phyloP scores from a whole-genome alignment of 2,113 vertebrate species.

The Neopipo cinnamomea region DNA sequence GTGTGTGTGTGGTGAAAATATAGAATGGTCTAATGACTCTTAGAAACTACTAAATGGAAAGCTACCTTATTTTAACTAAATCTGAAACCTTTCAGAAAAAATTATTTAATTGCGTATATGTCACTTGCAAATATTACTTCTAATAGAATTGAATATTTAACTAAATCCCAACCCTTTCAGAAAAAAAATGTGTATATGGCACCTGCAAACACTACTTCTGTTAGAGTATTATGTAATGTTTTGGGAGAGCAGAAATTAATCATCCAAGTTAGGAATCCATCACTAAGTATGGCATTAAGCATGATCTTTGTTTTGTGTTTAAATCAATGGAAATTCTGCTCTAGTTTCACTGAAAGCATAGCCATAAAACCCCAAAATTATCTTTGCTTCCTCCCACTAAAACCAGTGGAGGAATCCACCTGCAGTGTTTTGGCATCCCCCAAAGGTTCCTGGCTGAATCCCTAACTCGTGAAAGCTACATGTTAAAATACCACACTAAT shows the following conservation, averaged over 20 bases:
- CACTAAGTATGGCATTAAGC: neutral
- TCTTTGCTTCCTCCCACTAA: neutral
- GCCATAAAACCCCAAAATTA: neutral
- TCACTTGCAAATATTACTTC: neutral
- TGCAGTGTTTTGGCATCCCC: neutral
- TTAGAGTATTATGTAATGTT: neutral
- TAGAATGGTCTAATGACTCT: neutral
- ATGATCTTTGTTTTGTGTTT: neutral
- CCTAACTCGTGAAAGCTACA: neutral
- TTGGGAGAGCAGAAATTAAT: neutral
- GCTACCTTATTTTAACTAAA: neutral
- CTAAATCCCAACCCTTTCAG: neutral
- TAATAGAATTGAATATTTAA: neutral
- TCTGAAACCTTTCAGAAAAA: neutral
- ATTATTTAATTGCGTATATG: accelerated
- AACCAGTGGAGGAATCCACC: neutral
- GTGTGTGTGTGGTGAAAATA: neutral
- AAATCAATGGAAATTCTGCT: neutral
- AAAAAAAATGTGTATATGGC: neutral
- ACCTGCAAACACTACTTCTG: neutral
- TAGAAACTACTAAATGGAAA: neutral
- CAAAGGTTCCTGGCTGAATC: neutral
- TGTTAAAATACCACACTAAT: neutral
- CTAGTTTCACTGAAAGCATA: neutral
- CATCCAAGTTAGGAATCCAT: neutral